Percentiles rank a stretch among this genome's conserved stretches.
These are phyloP conservation scores for Nemotelus pantherinus DNA, from an alignment of 2,888 invertebrate genomes.

Conservation along the genomic window DNA sequence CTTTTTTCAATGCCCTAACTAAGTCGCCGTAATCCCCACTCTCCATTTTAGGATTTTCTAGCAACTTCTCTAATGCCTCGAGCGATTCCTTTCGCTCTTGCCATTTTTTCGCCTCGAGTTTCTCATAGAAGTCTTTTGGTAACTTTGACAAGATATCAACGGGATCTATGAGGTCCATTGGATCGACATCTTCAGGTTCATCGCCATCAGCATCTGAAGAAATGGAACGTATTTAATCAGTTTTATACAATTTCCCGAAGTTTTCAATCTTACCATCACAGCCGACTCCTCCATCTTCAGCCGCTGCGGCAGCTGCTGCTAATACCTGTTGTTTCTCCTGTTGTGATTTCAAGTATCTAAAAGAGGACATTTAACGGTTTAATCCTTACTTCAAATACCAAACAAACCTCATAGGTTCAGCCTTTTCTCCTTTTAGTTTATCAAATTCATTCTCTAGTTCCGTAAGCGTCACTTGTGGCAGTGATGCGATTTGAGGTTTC, in stretches of 20 bases:
- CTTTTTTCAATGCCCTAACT: constrained; percentile 86
- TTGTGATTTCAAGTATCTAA: constrained; percentile 63
- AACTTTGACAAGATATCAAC: constrained; percentile 93
- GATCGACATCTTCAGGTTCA: constrained; percentile 76
- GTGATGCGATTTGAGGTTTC: constrained; percentile 82
- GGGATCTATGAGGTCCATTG: constrained; percentile 89
- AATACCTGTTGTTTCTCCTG: constrained; percentile 62
- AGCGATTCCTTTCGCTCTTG: constrained; percentile 93
- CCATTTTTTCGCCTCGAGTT: constrained; percentile 96
- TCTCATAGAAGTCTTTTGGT: constrained; percentile 95
- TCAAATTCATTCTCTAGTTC: constrained; percentile 91
- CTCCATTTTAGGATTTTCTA: constrained; percentile 86
- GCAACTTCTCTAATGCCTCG: constrained; percentile 80
- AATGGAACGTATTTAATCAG: constrained; percentile 54
- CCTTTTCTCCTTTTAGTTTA: constrained; percentile 68
- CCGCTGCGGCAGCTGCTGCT: constrained; percentile 65
- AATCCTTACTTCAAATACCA: constrained; percentile 1
- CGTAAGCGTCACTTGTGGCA: constrained; percentile 90
- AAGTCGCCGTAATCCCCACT: constrained; percentile 93
- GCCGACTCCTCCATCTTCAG: constrained; percentile 67
- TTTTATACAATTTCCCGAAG: constrained; percentile 37
- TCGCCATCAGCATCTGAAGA: constrained; percentile 66
- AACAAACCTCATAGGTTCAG: constrained; percentile 60
- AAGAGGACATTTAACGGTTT: constrained; percentile 55
- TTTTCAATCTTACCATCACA: constrained; percentile 49